Conservation (phyloP, 1,140 invertebrate genomes). For the Zaprionus davidi region DNA sequence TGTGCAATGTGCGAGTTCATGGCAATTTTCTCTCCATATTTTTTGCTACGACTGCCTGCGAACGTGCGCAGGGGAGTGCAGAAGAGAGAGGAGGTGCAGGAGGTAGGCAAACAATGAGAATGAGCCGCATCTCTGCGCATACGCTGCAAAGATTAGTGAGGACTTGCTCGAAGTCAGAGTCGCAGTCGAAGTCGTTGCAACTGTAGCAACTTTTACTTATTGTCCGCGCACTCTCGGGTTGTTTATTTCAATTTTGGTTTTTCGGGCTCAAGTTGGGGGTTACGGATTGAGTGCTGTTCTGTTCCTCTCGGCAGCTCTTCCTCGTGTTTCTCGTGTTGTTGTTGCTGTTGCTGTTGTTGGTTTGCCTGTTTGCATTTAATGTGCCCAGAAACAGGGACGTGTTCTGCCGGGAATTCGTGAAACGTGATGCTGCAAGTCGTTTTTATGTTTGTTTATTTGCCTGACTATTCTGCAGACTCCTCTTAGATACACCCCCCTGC, state of each 20-base stretch:
- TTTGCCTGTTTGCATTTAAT: conserved; percentile 79
- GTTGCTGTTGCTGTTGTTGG: conserved; percentile 29
- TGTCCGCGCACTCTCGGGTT: conserved; percentile 35
- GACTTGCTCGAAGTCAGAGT: conserved; percentile 9
- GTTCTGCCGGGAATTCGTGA: conserved; percentile 83
- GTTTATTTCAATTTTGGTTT: conserved; percentile 58
- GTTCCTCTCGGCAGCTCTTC: background rate
- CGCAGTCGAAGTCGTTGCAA: conserved; percentile 37
- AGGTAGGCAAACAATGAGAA: conserved; percentile 35
- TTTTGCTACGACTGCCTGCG: conserved; percentile 12
- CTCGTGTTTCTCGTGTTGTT: background rate
- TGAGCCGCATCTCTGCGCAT: conserved; percentile 42
- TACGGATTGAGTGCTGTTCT: conserved; percentile 40
- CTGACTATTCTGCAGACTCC: conserved; percentile 30
- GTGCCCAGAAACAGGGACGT: conserved; percentile 66
- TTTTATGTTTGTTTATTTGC: conserved; percentile 52
- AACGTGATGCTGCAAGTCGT: conserved; percentile 82
- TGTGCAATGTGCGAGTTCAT: conserved; percentile 47
- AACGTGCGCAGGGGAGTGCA: conserved; percentile 32
- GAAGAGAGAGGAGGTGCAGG: background rate
- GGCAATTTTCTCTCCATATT: conserved; percentile 52
- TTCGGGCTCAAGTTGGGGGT: conserved; percentile 58
- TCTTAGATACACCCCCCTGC: conserved; percentile 39
- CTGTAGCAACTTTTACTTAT: conserved; percentile 59
- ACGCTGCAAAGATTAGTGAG: conserved; percentile 46